Conservation (phyloP, 2,113 vertebrate genomes). For the Parus major region DNA sequence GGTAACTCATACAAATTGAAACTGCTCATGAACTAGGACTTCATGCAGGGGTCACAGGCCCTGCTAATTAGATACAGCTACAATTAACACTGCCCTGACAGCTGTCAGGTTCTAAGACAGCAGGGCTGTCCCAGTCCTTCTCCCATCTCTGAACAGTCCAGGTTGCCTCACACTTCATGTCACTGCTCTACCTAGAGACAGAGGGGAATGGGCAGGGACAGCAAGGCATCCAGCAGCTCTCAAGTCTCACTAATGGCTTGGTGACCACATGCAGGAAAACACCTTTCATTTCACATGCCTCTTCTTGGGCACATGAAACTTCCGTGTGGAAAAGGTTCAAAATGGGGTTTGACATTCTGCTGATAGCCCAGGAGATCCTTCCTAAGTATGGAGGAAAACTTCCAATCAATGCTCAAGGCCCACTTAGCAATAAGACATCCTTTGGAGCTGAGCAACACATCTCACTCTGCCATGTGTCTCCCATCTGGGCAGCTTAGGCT, state of each 20-base stretch:
- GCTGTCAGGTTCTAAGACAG: not conserved
- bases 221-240: not conserved
- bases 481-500: constrained; percentile 29
- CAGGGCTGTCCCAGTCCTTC: not conserved
- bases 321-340: not conserved
- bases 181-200: not conserved
- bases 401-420: not conserved
- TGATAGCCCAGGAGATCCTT: not conserved
- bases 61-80: not conserved
- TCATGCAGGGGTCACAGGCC: not conserved
- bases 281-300: not conserved
- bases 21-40: not conserved
- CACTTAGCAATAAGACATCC: not conserved
- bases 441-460: not conserved
- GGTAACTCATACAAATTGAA: not conserved
- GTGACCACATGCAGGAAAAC: not conserved
- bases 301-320: not conserved
- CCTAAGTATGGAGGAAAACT: not conserved
- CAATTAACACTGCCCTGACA: not conserved
- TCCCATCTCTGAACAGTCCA: not conserved
- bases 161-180: not conserved
- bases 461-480: constrained; percentile 46
- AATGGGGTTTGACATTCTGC: not conserved
- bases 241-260: not conserved
- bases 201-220: not conserved